These are phyloP conservation scores for Philotrypesis tridentata DNA, from an alignment of 1,140 invertebrate species.

Conservation along the genomic window DNA sequence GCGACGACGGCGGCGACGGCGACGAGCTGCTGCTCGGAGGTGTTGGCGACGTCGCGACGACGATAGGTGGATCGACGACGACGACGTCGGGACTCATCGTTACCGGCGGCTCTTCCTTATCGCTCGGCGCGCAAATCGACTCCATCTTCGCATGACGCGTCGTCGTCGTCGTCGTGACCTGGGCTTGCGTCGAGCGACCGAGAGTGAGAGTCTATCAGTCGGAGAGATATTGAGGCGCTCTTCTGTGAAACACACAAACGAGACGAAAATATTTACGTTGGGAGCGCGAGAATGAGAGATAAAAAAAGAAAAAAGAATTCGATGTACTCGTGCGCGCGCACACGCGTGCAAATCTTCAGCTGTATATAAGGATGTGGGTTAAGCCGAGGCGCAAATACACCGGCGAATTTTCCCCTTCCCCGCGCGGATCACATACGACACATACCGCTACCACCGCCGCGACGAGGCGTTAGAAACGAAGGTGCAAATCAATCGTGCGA, in stretches of 20 bases:
- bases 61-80: slow-evolving; percentile 18
- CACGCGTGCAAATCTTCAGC: neutral
- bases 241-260: neutral
- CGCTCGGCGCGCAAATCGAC: neutral
- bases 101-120: slow-evolving; percentile 42
- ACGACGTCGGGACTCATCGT: slow-evolving; percentile 40
- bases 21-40: neutral
- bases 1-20: neutral
- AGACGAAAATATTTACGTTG: neutral
- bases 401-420: no score
- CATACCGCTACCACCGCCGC: no score
- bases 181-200: neutral
- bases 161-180: slow-evolving; percentile 18
- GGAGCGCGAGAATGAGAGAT: no score
- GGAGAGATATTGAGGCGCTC: no score
- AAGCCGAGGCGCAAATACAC: neutral
- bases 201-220: neutral
- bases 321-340: neutral
- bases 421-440: no score
- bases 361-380: neutral
- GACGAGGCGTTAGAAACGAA: no score
- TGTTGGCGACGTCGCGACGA: slow-evolving; percentile 37
- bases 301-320: no score
- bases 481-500: no score
- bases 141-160: slow-evolving; percentile 46